Evolutionary conservation across 2,888 invertebrate genomes (phyloP), one percentile per base, ranked within the genome.

Genomic region (Drosophila birchii): DNA sequence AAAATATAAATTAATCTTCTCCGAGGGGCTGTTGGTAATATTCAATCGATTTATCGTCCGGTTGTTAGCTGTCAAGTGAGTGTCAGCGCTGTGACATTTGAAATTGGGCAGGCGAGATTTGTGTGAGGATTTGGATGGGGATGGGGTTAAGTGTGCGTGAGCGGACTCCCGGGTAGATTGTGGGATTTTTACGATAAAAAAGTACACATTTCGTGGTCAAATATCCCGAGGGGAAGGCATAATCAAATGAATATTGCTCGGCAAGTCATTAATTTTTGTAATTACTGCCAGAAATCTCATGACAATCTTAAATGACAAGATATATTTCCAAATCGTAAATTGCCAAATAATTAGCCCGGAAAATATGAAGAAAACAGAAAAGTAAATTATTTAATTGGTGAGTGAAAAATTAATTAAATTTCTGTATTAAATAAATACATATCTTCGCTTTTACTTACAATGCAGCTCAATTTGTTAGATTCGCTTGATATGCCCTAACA

Each of bases 51-150:
- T 84, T 84, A 84, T 84, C 81, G 84, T 83, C 67, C 44, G 68
- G 74, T 78, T 84, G 84, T 84, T 80, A 84, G 80, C 84, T 84
- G 84, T 84, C 84, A 84, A 88, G 84, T 86, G 84, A 74, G 79
- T 81, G 85, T 84, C 81, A 75, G 58, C 45, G 63, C 64, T 81
- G 85, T 84, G 86, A 86, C 89, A 86, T 78, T 87, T 87, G 69
- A 76, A 89, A 89, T 85, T 86, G 88, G 86, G 82, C 88, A 75
- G 81, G 62, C 68, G 61, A 85, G 82, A 87, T 88, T 80, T 75
- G 51, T 41, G n/a, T 14, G 29, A 3, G 56, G 57, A n/a, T 41
- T 55, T 23, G 60, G 32, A 18, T n/a, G 12, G 66, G 78, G 75
- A 78, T 80, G 71, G 71, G 78, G 74, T 63, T 76, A 70, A 64